Evolutionary conservation across 2,888 invertebrate genomes (phyloP).

Genomic region (Osedax frankpressi): DNA sequence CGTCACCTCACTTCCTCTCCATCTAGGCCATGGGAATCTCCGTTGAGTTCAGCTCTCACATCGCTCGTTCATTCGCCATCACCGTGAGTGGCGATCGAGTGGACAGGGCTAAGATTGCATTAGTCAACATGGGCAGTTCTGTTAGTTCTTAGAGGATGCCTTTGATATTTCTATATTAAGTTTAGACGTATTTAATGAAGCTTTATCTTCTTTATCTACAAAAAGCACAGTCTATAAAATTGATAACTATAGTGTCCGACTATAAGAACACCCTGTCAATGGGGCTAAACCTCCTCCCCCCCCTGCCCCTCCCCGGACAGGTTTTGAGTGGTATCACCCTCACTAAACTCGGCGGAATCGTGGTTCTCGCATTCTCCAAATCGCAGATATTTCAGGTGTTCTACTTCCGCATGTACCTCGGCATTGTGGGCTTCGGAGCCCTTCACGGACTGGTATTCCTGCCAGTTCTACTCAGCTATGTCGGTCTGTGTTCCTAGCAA

Average conservation of each 20-base stretch:
- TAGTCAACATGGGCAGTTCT: constrained; percentile 82
- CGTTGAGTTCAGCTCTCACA: constrained; percentile 94
- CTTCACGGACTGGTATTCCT: constrained; percentile 91
- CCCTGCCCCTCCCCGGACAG: too few relatives aligned
- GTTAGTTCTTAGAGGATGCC: too few relatives aligned
- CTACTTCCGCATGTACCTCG: constrained; percentile 93
- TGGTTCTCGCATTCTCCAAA: constrained; percentile 89
- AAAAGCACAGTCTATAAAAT: too few relatives aligned
- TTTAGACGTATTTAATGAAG: too few relatives aligned
- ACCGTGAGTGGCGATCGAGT: constrained; percentile 61
- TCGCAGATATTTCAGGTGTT: constrained; percentile 87
- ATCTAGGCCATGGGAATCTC: constrained; percentile 84
- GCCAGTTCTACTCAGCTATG: constrained; percentile 88
- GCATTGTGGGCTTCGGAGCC: constrained; percentile 90
- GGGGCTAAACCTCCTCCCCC: too few relatives aligned
- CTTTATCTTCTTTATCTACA: too few relatives aligned
- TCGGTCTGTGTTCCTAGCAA: constrained; percentile 56
- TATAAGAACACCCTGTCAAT: too few relatives aligned
- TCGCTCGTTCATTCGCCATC: constrained; percentile 78
- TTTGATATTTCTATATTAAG: too few relatives aligned
- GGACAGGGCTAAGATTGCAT: constrained; percentile 66
- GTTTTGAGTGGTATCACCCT: constrained; percentile 92
- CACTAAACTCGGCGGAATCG: constrained; percentile 92
- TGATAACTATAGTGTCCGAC: too few relatives aligned
- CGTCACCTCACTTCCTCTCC: too few relatives aligned